phyloP scores from a whole-genome alignment of 2,797 vertebrate genomes.

The Anguilla anguilla region DNA sequence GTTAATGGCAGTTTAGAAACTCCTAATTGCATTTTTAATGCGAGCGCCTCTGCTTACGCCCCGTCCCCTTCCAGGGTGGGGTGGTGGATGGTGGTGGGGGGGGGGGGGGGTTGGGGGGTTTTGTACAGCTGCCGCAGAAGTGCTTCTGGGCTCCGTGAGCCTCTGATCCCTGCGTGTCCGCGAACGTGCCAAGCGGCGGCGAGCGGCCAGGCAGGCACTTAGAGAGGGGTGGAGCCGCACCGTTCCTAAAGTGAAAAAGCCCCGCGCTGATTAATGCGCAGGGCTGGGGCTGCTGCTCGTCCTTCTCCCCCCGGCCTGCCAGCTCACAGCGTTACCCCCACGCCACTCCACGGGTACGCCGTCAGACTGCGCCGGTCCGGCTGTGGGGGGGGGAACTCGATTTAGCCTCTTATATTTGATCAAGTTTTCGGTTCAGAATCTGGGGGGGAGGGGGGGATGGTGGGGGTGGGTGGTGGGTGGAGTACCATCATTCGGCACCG shows the following conservation, averaged over 20 bases:
- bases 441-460: no score
- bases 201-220: not conserved
- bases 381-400: not conserved
- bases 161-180: not conserved
- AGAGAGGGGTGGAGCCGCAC: not conserved
- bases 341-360: not conserved
- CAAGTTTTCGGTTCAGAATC: not conserved
- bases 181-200: not conserved
- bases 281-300: not conserved
- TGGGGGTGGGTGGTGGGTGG: no score
- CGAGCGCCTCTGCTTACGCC: not conserved
- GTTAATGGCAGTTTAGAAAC: not conserved
- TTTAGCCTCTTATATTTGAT: not conserved
- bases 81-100: not conserved
- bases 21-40: slow-evolving; percentile 27
- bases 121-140: not conserved
- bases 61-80: not conserved
- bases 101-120: no score
- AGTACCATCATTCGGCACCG: not conserved
- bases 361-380: not conserved
- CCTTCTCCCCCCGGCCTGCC: not conserved
- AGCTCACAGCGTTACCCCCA: not conserved
- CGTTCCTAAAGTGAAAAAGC: not conserved
- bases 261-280: not conserved
- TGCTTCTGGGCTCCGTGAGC: not conserved